A percentile compares a stretch with the other conserved stretches of the same genome.
These are phyloP conservation scores for Drosophila lowei DNA, from an alignment of 1,140 invertebrate genomes.

Conservation along the genomic window DNA sequence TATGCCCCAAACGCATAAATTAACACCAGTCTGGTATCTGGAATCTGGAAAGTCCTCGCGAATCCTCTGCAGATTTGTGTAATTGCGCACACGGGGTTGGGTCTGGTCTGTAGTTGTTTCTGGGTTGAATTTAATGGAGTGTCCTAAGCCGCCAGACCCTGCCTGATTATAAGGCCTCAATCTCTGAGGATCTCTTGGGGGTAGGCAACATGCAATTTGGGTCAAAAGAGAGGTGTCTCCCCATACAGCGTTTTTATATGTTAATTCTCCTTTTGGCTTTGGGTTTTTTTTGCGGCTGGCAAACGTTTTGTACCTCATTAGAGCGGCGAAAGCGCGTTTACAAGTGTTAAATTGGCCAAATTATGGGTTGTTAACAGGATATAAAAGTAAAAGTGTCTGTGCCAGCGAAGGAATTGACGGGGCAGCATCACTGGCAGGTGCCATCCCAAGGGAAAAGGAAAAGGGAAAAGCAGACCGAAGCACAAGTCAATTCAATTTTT, in stretches of 20 bases:
- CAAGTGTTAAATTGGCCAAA: conserved; percentile 81
- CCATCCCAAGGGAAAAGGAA: not conserved
- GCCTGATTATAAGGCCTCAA: conserved; percentile 58
- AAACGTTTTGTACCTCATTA: conserved; percentile 80
- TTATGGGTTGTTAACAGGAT: conserved; percentile 79
- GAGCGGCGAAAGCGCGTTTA: conserved; percentile 80
- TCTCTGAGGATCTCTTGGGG: conserved; percentile 14
- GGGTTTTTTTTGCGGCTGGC: conserved; percentile 10
- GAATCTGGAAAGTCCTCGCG: conserved; percentile 8
- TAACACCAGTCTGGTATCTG: conserved; percentile 61
- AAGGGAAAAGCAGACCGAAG: conserved; percentile 1
- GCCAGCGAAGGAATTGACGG: no score
- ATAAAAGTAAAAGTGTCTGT: conserved; percentile 79
- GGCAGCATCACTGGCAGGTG: conserved; percentile 9
- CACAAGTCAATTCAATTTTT: conserved; percentile 26
- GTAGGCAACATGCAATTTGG: conserved; percentile 66
- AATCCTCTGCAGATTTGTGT: conserved; percentile 69
- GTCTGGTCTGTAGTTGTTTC: conserved; percentile 18
- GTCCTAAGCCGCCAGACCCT: conserved; percentile 36
- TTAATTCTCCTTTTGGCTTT: conserved; percentile 54
- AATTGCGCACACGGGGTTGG: conserved; percentile 49
- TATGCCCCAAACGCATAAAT: conserved; percentile 73
- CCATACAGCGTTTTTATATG: conserved; percentile 56
- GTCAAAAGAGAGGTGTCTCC: conserved; percentile 49
- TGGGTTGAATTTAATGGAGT: conserved; percentile 51